These are phyloP conservation scores for Sebastes cheni DNA, from an alignment of 2,797 vertebrate genomes.

Conservation along the genomic window DNA sequence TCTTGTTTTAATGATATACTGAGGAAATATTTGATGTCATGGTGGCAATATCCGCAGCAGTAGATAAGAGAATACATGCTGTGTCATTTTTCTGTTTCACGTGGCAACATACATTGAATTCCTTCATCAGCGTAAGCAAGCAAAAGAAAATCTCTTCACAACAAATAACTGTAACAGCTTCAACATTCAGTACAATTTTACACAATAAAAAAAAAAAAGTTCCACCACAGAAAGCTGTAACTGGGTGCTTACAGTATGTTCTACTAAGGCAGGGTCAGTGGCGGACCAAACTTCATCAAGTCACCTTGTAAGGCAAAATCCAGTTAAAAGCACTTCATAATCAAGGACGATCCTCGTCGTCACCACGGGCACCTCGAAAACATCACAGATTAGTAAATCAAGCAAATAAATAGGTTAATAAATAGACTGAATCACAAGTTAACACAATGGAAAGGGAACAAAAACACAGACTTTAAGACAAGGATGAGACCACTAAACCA, in stretches of 20 bases:
- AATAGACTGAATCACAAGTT: slow-evolving; percentile 29
- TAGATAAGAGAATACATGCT: background rate
- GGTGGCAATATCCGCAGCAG: background rate
- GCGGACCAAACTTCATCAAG: background rate
- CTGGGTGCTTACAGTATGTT: background rate
- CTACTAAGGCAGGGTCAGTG: slow-evolving; percentile 18
- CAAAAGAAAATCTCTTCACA: background rate
- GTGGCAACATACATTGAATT: background rate
- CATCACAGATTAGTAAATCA: background rate
- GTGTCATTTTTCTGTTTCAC: background rate
- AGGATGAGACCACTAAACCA: background rate
- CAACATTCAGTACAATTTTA: background rate
- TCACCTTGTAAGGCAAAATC: slow-evolving; percentile 24
- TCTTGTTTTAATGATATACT: background rate
- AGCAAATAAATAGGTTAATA: slow-evolving; percentile 55
- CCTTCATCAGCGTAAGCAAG: background rate
- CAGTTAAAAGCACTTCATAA: slow-evolving; percentile 12
- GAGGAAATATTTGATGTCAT: background rate
- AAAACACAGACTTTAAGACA: background rate
- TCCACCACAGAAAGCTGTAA: background rate
- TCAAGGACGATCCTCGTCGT: background rate
- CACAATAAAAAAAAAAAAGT: background rate
- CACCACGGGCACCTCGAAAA: background rate
- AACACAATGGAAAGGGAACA: background rate
- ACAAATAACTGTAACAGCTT: background rate